A percentile compares a stretch with the other conserved stretches of the same genome.
phyloP scores from a whole-genome alignment of 2,888 invertebrate species.

The Morpho helenor region DNA sequence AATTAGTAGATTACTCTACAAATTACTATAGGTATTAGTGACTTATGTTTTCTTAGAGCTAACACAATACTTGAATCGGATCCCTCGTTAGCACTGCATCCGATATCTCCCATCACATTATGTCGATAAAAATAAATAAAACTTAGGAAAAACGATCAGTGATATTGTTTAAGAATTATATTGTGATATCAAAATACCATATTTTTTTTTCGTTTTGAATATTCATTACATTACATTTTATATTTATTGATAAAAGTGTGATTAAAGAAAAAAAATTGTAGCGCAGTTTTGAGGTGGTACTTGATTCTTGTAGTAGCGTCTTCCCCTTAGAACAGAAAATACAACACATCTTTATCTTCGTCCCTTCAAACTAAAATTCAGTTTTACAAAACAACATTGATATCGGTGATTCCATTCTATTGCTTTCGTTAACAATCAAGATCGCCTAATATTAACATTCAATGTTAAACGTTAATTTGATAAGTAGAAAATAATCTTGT shows the following conservation, averaged over 20 bases:
- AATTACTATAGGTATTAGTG: not conserved
- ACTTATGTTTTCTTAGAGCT: slow-evolving; percentile 25
- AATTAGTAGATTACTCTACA: too few relatives aligned
- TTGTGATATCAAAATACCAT: too few relatives aligned
- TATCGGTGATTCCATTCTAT: slow-evolving; percentile 38
- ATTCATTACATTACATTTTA: too few relatives aligned
- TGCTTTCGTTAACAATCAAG: too few relatives aligned
- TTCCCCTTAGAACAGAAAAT: slow-evolving; percentile 65
- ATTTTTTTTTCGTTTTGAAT: too few relatives aligned
- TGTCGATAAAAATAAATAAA: not conserved
- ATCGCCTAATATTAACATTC: too few relatives aligned
- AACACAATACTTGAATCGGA: slow-evolving; percentile 35
- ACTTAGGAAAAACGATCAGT: not conserved
- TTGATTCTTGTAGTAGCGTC: slow-evolving; percentile 36
- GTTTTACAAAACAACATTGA: slow-evolving; percentile 27
- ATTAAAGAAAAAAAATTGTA: slow-evolving; percentile 19
- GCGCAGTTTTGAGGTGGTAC: slow-evolving; percentile 28
- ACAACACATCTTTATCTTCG: slow-evolving; percentile 50
- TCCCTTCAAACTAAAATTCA: slow-evolving; percentile 15
- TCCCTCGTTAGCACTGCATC: slow-evolving; percentile 1
- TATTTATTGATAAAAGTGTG: too few relatives aligned
- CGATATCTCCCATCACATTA: not conserved
- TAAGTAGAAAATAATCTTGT: too few relatives aligned
- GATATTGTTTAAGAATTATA: too few relatives aligned
- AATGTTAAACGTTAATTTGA: too few relatives aligned